Evolutionary conservation across 2,797 vertebrate genomes (phyloP).

Genomic region (Pipistrellus pygmaeus): DNA sequence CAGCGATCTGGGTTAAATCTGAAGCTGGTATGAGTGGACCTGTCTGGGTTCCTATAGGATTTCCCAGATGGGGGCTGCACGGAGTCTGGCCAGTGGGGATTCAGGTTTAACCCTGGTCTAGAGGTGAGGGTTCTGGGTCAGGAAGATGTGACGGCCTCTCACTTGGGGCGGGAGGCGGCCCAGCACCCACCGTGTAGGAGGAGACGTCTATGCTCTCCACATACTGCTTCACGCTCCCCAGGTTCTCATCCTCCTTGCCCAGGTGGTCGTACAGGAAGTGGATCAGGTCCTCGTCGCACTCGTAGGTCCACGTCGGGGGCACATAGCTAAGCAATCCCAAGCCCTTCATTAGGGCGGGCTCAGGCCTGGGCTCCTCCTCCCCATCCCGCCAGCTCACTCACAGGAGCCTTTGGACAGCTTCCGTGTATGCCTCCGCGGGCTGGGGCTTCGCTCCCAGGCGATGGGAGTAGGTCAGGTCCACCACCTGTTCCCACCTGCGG

Average conservation of each 20-base stretch:
- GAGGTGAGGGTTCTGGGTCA: constrained; percentile 1
- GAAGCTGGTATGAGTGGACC: background rate
- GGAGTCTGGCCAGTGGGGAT: background rate
- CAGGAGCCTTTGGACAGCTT: constrained; percentile 95
- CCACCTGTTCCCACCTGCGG: constrained; percentile 96
- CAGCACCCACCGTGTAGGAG: constrained; percentile 92
- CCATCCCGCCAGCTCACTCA: constrained; percentile 81
- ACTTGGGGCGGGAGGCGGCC: constrained; percentile 3
- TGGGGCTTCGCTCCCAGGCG: constrained; percentile 93
- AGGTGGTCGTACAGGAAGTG: constrained; percentile 97
- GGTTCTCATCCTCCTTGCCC: constrained; percentile 97
- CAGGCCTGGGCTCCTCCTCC: constrained; percentile 33
- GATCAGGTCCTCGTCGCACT: constrained; percentile 98
- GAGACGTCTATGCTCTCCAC: constrained; percentile 99
- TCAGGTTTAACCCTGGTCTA: background rate
- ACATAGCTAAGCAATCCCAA: constrained; percentile 89
- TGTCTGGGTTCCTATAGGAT: background rate
- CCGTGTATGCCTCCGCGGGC: constrained; percentile 91
- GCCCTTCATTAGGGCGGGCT: constrained; percentile 57
- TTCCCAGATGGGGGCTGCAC: background rate
- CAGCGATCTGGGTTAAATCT: background rate
- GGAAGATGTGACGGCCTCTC: background rate
- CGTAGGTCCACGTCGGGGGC: constrained; percentile 96
- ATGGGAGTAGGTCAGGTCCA: constrained; percentile 94
- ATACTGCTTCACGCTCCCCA: constrained; percentile 97